Evolutionary conservation across 1,140 invertebrate species (phyloP), one percentile per base, ranked within the genome.

Genomic region (Eulimnadia texana): DNA sequence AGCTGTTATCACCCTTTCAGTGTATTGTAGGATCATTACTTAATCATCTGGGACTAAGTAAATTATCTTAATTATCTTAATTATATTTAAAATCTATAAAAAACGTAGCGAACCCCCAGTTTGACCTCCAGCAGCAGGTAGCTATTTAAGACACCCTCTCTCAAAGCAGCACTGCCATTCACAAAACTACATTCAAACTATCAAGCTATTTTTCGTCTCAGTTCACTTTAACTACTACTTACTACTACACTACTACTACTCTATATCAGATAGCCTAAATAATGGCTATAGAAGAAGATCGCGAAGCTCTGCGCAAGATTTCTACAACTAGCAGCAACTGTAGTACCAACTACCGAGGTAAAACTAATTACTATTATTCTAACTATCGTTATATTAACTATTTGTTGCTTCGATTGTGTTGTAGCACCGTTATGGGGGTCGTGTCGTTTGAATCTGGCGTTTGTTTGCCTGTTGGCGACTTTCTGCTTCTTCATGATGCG

Each of bases 401-500:
- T 28, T 54, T 13, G 24, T 22, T 3, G 3, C 20, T 42, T 29
- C 3, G 56, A 47, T 3, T 22, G 49, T 50, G 2, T 58, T 58
- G 29, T 42, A 62, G 66, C 63, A 57, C 66, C 52, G 19, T 25
- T 68, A 11, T 62, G 64, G 25, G 52, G 42, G 1, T 67, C 67
- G 16, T 62, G 60, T 25, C 64, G 68, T 20, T 27, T 69, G 16
- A 55, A 56, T 3, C 56, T 68, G 3, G 66, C 65, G 25, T 56
- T 68, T 1, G 55, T 68, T 22, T 51, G 55, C 29, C 55, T 70
- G 10, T 47, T 69, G 9, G 61, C 58, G 3, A 62, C 58, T 11
- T 58, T 69, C 1, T 50, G 47, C 49, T 67, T 68, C 42, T 63
- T 70, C 27, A 49, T 68, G 27, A 62, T 68, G 51, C 29, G 69